Base-by-base conservation (phyloP, 2,113 vertebrate species). In the Anolis carolinensis region DNA sequence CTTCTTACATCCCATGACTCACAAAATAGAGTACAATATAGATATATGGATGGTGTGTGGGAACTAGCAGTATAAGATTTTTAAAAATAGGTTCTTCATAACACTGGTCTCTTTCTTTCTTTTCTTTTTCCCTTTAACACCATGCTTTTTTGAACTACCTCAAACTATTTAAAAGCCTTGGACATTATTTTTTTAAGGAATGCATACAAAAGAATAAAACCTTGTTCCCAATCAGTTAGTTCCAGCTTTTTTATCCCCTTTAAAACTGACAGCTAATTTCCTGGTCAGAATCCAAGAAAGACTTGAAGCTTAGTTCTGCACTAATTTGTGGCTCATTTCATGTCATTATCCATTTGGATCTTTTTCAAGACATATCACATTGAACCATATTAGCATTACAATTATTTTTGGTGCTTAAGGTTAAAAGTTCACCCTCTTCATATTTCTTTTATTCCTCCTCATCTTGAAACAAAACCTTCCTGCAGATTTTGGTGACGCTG, bases 351-450 rank as follows among this genome's bases (percentile, higher is more conserved):
- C 62, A 36, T 36, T 52, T 32, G 11, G 67, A 52, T 52, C 30
- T 23, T 25, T 18, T 32, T 36, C 70, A 62, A 83, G 21, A 67
- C n/a, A 34, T 44, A 77, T 21, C 39, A 68, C 50, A 52, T 1
- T 87, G 6, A n/a, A 89, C 32, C 84, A 85, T 88, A 76, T 88
- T 72, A 88, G 50, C 20, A 8, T 18, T 59, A 5, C 44, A 8
- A 2, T 76, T 89, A 87, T 34, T 89, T 93, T 89, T 89, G 52
- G 68, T 3, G 23, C 39, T 73, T 74, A 86, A 93, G 91, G 88
- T 81, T 25, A 89, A 48, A 63, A 90, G 65, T 92, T 86, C 70
- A 93, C 86, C 89, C 87, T 52, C 88, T 92, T 93, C 86, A 92
- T 81, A 71, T 73, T n/a, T n/a, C n/a, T n/a, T n/a, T n/a, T 86